Evolutionary conservation across 35 echinoderm and acorn worm species (phyloP).

Genomic region (Ophioderma brevispina): DNA sequence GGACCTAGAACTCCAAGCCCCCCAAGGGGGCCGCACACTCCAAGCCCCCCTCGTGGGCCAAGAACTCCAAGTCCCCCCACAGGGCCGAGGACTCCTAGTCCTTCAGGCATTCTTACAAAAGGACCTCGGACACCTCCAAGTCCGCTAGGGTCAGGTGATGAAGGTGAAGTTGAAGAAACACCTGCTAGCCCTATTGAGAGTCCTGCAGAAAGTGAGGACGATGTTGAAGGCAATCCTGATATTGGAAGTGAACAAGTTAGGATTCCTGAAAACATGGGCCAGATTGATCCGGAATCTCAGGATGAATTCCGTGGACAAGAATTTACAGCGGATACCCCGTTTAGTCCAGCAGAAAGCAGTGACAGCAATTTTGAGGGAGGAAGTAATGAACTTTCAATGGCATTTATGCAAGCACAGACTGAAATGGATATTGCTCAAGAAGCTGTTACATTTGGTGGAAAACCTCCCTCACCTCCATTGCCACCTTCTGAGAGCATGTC

Average conservation of each 20-base stretch:
- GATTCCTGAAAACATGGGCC: neutral
- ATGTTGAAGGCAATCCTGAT: slow-evolving; percentile 13
- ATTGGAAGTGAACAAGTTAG: slow-evolving; percentile 3
- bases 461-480: neutral
- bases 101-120: neutral
- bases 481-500: neutral
- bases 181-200: slow-evolving; percentile 22
- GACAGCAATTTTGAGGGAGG: slow-evolving; percentile 6
- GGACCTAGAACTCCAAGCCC: neutral
- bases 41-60: neutral
- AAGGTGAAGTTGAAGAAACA: slow-evolving; percentile 36
- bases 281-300: neutral
- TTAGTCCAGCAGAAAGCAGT: slow-evolving; percentile 3
- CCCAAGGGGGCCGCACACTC: slow-evolving; percentile 16
- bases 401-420: neutral
- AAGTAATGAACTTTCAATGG: neutral
- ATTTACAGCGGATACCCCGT: neutral
- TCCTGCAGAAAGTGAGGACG: slow-evolving; percentile 9
- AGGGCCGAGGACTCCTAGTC: neutral
- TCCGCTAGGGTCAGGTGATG: slow-evolving; percentile 8
- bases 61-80: neutral
- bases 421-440: neutral
- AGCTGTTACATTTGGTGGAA: neutral
- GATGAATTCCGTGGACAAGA: neutral
- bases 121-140: slow-evolving; percentile 2